These are phyloP conservation scores for Dasysyrphus tricinctus DNA, from an alignment of 2,888 invertebrate genomes.

Conservation along the genomic window DNA sequence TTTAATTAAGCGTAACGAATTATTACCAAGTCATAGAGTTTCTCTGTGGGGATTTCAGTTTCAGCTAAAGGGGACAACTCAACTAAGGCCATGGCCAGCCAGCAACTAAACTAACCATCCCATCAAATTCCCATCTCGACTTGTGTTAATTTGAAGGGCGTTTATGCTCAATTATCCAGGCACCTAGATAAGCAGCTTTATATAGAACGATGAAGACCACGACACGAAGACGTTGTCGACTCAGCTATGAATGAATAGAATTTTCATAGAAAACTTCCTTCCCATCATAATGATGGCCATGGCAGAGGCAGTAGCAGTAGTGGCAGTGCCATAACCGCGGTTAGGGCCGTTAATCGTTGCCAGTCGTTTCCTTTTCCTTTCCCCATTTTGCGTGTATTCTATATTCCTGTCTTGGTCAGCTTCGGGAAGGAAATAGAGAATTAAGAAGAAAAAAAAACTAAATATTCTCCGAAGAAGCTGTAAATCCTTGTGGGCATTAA, in stretches of 20 bases:
- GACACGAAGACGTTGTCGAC: not conserved
- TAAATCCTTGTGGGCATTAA: conserved; percentile 72
- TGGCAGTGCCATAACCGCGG: not conserved
- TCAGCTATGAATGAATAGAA: conserved; percentile 8
- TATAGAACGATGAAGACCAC: conserved; percentile 21
- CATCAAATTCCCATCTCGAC: conserved; percentile 54
- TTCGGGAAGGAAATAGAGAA: conserved; percentile 51
- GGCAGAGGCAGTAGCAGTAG: not conserved
- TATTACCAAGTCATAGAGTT: conserved; percentile 53
- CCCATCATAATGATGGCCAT: not conserved
- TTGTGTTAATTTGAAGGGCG: conserved; percentile 72
- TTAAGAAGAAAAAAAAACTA: conserved; percentile 34
- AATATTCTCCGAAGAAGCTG: conserved; percentile 56
- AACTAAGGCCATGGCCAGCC: conserved; percentile 8
- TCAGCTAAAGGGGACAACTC: not conserved
- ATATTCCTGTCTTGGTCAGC: conserved; percentile 59
- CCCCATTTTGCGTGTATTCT: conserved; percentile 25
- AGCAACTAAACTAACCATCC: not conserved
- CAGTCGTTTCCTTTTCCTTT: conserved; percentile 60
- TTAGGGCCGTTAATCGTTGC: conserved; percentile 64
- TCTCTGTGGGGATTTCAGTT: conserved; percentile 19
- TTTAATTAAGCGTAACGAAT: conserved; percentile 64
- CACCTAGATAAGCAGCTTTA: conserved; percentile 72
- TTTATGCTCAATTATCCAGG: conserved; percentile 73
- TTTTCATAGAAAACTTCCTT: conserved; percentile 35